Percentiles rank a stretch among this genome's conserved stretches.
phyloP scores from a whole-genome alignment of 2,797 vertebrate genomes.

The Taeniopygia guttata region DNA sequence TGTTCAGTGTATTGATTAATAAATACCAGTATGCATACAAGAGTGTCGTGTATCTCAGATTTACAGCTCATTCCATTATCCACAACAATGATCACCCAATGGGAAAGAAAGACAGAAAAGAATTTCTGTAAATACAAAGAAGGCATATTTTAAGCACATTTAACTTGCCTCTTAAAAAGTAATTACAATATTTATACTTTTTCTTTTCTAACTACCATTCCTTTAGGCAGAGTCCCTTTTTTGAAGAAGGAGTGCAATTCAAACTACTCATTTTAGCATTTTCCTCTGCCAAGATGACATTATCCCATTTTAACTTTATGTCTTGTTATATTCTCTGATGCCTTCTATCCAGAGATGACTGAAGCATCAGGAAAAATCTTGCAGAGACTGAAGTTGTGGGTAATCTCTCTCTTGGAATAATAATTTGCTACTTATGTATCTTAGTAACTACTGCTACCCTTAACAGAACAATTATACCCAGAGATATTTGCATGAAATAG shows the following conservation, averaged over 20 bases:
- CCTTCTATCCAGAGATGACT: constrained; percentile 45
- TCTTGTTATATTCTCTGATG: constrained; percentile 31
- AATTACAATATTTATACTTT: constrained; percentile 65
- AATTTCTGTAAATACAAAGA: constrained; percentile 74
- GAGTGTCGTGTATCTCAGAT: constrained; percentile 71
- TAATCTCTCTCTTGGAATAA: constrained; percentile 28
- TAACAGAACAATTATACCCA: background rate
- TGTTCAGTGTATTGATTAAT: constrained; percentile 70
- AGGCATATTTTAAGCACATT: constrained; percentile 68
- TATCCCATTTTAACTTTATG: constrained; percentile 52
- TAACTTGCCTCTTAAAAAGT: constrained; percentile 62
- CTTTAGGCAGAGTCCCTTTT: constrained; percentile 56
- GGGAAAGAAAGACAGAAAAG: constrained; percentile 70
- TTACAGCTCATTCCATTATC: constrained; percentile 72
- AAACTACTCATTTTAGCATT: constrained; percentile 22
- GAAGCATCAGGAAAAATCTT: constrained; percentile 53
- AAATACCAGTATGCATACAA: constrained; percentile 73
- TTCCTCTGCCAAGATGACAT: constrained; percentile 52
- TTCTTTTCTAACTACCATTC: constrained; percentile 31
- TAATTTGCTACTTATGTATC: constrained; percentile 45
- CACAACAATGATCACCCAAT: constrained; percentile 72
- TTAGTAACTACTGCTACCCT: background rate
- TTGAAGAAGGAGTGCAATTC: constrained; percentile 14
- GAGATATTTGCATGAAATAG: background rate
- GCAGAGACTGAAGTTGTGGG: constrained; percentile 4